phyloP scores from a whole-genome alignment of 2,797 vertebrate genomes.

The Crocodylus rhombifer region DNA sequence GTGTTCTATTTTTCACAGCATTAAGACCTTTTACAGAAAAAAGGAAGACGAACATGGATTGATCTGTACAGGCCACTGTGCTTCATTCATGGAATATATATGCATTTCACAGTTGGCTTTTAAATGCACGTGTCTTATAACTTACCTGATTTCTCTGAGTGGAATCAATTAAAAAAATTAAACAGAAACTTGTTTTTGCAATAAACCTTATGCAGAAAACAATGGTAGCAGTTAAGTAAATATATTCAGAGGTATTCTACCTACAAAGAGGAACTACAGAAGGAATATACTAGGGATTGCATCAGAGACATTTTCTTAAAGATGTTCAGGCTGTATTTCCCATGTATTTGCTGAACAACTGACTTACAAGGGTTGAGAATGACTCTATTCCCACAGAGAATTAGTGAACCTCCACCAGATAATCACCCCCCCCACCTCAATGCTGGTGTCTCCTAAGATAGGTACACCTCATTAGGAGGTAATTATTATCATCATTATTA shows the following conservation, averaged over 20 bases:
- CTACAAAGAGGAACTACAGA: not conserved
- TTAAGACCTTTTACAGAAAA: slow-evolving; percentile 6
- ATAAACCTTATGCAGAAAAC: slow-evolving; percentile 2
- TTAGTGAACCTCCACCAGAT: not conserved
- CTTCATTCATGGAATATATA: not conserved
- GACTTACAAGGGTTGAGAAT: not conserved
- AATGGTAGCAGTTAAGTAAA: not conserved
- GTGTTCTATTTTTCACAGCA: not conserved
- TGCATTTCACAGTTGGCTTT: slow-evolving; percentile 44
- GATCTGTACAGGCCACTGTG: not conserved
- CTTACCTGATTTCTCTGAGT: slow-evolving; percentile 23
- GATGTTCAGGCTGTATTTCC: not conserved
- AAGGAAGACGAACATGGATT: not conserved
- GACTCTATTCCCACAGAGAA: not conserved
- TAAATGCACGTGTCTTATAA: slow-evolving; percentile 14
- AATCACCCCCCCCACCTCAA: not conserved
- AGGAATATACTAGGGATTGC: not conserved
- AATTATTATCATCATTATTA: not conserved
- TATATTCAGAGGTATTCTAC: not conserved
- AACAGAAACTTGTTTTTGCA: not conserved
- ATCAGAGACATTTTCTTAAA: not conserved
- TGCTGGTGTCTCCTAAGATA: not conserved
- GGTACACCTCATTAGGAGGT: not conserved
- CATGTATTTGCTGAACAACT: not conserved
- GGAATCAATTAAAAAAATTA: not conserved